These are phyloP conservation scores for Beris morrisii DNA, from an alignment of 2,888 invertebrate genomes.

Conservation along the genomic window DNA sequence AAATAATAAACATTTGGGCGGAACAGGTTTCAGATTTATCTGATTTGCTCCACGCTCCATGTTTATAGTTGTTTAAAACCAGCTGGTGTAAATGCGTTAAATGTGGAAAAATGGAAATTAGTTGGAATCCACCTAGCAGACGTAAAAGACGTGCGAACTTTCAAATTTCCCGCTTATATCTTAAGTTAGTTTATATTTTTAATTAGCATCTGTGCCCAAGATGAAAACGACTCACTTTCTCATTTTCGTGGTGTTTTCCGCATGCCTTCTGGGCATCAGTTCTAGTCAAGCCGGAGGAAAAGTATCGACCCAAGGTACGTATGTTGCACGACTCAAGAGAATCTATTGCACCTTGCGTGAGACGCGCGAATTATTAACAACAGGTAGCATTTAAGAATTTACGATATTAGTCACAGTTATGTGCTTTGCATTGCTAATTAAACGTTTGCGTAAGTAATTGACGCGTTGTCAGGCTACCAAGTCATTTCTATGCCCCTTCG, in stretches of 20 bases:
- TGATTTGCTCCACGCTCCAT: not conserved
- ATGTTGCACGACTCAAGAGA: not conserved
- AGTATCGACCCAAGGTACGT: conserved; percentile 25
- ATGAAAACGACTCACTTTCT: conserved; percentile 14
- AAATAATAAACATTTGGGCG: conserved; percentile 11
- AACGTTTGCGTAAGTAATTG: conserved; percentile 6
- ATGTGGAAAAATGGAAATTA: conserved; percentile 12
- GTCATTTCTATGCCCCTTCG: not conserved
- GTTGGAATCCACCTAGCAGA: conserved; percentile 19
- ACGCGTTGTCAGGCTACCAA: conserved; percentile 1
- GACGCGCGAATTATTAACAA: not conserved
- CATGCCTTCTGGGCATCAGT: not conserved
- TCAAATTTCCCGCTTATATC: not conserved
- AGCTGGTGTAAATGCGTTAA: conserved; percentile 13
- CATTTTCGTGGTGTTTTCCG: not conserved
- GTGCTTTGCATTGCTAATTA: conserved; percentile 23
- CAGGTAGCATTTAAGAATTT: conserved; percentile 12
- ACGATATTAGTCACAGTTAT: conserved; percentile 24
- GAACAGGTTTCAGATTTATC: conserved; percentile 10
- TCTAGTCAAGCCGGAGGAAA: not conserved
- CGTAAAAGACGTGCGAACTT: conserved; percentile 10
- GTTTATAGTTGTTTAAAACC: conserved; percentile 4
- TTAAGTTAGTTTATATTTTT: not conserved
- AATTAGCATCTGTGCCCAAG: conserved; percentile 1
- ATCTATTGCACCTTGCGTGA: not conserved